Percentiles rank a stretch among this genome's conserved stretches.
These are phyloP conservation scores for Stigmatopora nigra DNA, from an alignment of 2,113 vertebrate species.

Conservation along the genomic window DNA sequence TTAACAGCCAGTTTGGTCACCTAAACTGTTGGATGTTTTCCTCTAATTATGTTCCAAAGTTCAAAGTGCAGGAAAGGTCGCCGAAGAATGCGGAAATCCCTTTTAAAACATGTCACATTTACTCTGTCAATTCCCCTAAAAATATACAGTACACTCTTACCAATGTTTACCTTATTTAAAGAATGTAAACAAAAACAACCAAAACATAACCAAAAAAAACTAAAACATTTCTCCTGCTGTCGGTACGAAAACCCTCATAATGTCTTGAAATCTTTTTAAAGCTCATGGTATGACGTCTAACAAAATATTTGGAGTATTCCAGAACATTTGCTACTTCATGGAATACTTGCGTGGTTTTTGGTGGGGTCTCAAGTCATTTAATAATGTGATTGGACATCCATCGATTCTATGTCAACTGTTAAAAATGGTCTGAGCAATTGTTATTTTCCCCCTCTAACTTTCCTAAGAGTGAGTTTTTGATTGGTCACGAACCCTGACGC, in stretches of 20 bases:
- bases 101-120: neutral
- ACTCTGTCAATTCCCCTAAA: neutral
- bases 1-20: too few relatives aligned
- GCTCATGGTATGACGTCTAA: slow-evolving; percentile 5
- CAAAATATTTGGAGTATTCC: slow-evolving; percentile 21
- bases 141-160: neutral
- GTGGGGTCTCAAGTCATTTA: too few relatives aligned
- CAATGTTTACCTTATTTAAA: neutral
- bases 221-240: too few relatives aligned
- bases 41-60: slow-evolving; percentile 3
- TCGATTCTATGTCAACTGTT: too few relatives aligned
- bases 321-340: slow-evolving; percentile 44
- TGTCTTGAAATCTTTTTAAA: slow-evolving; percentile 2
- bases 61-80: slow-evolving; percentile 8
- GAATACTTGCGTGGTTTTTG: slow-evolving; percentile 45
- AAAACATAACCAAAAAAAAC: too few relatives aligned
- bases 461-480: neutral
- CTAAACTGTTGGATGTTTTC: neutral
- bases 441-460: neutral
- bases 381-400: too few relatives aligned
- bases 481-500: neutral
- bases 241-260: neutral
- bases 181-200: neutral
- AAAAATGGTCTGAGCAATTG: too few relatives aligned
- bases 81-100: neutral